Percentiles rank a stretch among this genome's conserved stretches.
Conservation (phyloP, 2,113 vertebrate genomes). For the Rana temporaria region DNA sequence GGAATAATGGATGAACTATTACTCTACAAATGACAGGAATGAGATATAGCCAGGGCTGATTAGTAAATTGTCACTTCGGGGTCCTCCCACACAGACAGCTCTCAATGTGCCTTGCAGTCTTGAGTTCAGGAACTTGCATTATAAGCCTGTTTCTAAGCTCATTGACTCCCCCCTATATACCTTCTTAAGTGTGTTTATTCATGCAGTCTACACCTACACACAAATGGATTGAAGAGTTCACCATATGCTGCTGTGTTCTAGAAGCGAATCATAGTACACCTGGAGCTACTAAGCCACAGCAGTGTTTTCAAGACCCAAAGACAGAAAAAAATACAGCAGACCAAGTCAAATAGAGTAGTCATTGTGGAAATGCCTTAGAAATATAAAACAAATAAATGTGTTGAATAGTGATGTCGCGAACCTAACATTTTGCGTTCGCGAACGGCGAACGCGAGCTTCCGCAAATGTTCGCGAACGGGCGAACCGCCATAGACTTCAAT, state of each 20-base stretch:
- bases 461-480: no score
- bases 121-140: conserved; percentile 63
- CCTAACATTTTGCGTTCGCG: no score
- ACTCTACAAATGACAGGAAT: conserved; percentile 60
- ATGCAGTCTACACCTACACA: not conserved
- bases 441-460: no score
- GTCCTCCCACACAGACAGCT: conserved; percentile 70
- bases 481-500: no score
- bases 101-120: conserved; percentile 63
- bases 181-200: conserved; percentile 58
- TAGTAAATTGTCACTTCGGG: conserved; percentile 65
- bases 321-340: no score
- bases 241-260: not conserved
- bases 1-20: conserved; percentile 59
- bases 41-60: conserved; percentile 63
- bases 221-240: not conserved
- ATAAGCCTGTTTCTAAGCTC: conserved; percentile 60
- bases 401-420: no score
- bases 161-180: conserved; percentile 52
- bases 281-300: not conserved
- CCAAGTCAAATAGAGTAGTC: no score
- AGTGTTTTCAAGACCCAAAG: no score
- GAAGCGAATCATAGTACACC: not conserved
- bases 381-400: no score
- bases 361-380: no score